Base-by-base conservation (phyloP, 1,140 invertebrate genomes). In the Zophobas morio region DNA sequence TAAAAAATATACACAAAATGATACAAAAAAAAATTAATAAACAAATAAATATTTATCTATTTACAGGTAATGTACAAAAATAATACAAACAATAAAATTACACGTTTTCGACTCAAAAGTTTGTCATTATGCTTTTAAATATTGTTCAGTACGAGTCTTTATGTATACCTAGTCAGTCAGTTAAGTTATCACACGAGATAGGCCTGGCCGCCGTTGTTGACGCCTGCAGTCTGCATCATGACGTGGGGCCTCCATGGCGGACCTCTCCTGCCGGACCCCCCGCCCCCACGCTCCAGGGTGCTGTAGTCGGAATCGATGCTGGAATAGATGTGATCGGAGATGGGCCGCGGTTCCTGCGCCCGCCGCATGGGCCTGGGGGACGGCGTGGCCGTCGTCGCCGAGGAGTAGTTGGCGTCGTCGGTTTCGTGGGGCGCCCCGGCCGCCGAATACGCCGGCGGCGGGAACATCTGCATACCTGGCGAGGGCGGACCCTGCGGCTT, bases 251-350 rank as follows among this genome's bases (percentile, higher is more conserved):
- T 60, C 87, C 86, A 80, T 81, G 85, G 77, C 79, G 86, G 76
- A 76, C 86, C 75, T 79, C 87, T 63, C 77, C 85, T 70, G 82
- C 86, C 79, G 79, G 87, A 87, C 84, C 88, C 88, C 70, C 86
- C 88, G 79, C 88, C 88, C 70, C 86, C 88, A 79, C 88, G 86
- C 83, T 90, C 88, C 8, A 90, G 82, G 36, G 90, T 90, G 76
- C 90, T 91, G 82, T 96, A 95, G 85, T 95, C 94, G 74, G 94
- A 95, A 86, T 95, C 94, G 86, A 96, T 95, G 81, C 93, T 94
- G 37, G 94, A 95, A 84, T 96, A 96, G 82, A 96, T 95, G 86
- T 95, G 94, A 87, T 95, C 94, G 74, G 94, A 94, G 46, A 94
- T 90, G 34, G 94, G 94, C 79, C 93, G 89, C 73, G 92, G 89